Conservation (phyloP, 1,140 invertebrate genomes). For the Drosophila busckii region DNA sequence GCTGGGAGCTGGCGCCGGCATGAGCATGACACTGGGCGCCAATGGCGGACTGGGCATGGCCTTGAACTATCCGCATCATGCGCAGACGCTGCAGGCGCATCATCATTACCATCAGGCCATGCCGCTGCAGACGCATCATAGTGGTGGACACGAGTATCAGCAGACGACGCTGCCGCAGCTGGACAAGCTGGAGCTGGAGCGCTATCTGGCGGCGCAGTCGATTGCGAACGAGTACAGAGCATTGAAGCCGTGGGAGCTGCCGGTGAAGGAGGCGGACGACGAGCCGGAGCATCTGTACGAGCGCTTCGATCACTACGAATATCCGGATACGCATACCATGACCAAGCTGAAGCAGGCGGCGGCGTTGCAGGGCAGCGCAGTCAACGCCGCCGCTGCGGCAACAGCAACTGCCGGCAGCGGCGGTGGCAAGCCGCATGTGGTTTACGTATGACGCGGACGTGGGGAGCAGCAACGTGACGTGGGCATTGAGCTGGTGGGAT, state of each 20-base stretch:
- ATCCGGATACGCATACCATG: slow-evolving; percentile 74
- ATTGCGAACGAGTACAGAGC: slow-evolving; percentile 77
- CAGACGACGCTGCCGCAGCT: slow-evolving; percentile 70
- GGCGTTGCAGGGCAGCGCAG: slow-evolving; percentile 24
- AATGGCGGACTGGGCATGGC: slow-evolving; percentile 41
- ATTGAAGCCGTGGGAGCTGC: slow-evolving; percentile 76
- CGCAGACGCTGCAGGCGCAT: slow-evolving; percentile 62
- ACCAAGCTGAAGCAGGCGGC: slow-evolving; percentile 67
- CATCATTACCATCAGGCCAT: slow-evolving; percentile 54
- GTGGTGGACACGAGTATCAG: slow-evolving; percentile 59
- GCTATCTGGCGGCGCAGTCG: slow-evolving; percentile 73
- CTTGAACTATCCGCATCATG: slow-evolving; percentile 64
- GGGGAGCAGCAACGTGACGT: slow-evolving; percentile 8
- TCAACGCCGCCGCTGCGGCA: slow-evolving; percentile 6
- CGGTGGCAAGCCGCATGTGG: slow-evolving; percentile 70
- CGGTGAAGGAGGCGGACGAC: slow-evolving; percentile 69
- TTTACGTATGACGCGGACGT: slow-evolving; percentile 78
- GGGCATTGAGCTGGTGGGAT: slow-evolving; percentile 50
- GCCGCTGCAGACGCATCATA: slow-evolving; percentile 53
- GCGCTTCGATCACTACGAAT: slow-evolving; percentile 78
- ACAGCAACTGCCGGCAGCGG: slow-evolving; percentile 3
- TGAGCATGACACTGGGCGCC: slow-evolving; percentile 62
- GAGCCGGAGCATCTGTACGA: slow-evolving; percentile 78
- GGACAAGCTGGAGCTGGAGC: slow-evolving; percentile 76
- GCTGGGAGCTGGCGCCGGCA: slow-evolving; percentile 41